Conservation (phyloP, 2,797 vertebrate species). For the Artibeus jamaicensis region DNA sequence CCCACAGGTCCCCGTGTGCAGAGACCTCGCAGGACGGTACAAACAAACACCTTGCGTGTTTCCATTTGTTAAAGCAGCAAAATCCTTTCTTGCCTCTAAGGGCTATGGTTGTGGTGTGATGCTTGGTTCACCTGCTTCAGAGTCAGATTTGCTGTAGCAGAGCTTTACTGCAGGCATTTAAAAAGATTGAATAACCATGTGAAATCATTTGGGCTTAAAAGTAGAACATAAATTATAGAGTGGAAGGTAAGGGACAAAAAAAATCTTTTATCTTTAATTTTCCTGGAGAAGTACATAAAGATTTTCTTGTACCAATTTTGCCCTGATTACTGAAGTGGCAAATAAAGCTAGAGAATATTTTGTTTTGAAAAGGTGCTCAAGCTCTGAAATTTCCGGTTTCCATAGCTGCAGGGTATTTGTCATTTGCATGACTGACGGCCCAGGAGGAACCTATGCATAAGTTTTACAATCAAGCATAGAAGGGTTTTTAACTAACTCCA, state of each 20-base stretch:
- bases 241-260: conserved; percentile 79
- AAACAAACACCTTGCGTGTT: conserved; percentile 80
- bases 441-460: conserved; percentile 82
- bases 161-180: conserved; percentile 80
- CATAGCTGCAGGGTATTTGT: conserved; percentile 83
- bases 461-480: conserved; percentile 81
- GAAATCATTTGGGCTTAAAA: conserved; percentile 81
- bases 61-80: conserved; percentile 78
- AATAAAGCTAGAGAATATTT: conserved; percentile 80
- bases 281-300: conserved; percentile 77
- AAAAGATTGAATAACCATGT: conserved; percentile 77
- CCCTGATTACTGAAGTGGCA: conserved; percentile 82
- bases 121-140: conserved; percentile 80
- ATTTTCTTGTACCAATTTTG: conserved; percentile 70
- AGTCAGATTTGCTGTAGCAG: conserved; percentile 82
- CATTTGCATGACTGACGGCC: conserved; percentile 87
- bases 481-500: conserved; percentile 78
- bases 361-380: conserved; percentile 84
- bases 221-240: conserved; percentile 78
- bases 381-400: conserved; percentile 82
- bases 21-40: conserved; percentile 81
- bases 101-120: conserved; percentile 83
- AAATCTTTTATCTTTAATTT: conserved; percentile 75
- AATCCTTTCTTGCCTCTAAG: conserved; percentile 83
- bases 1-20: conserved; percentile 81